Evolutionary conservation across 2,113 vertebrate species (phyloP), one percentile per base, ranked within the genome.

Genomic region (Scalopus aquaticus): DNA sequence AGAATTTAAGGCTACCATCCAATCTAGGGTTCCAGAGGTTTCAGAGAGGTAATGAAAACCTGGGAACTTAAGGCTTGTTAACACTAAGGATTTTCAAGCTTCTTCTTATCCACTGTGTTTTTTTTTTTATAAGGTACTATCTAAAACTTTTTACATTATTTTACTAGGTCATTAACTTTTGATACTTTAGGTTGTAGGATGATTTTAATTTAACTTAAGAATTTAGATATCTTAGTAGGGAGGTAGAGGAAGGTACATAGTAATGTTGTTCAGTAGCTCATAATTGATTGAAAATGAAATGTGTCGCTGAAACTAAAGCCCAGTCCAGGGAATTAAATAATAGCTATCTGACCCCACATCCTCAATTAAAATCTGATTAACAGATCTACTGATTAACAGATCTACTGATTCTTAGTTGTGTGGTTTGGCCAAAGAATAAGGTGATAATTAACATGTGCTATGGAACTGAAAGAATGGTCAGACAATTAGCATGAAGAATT

Each of bases 371-470:
- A 19, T 93, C 46, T 62, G 72, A 44, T 80, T 4, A 87, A 92
- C 44, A 96, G 73, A 87, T 70, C 51, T 80, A 56, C 35, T 77
- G 26, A 62, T 89, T 85, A n/a, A n/a, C 44, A 96, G 73, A 87
- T 70, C 51, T 80, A 56, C 35, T 77, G 26, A 62, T 89, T 85
- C 64, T 93, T 86, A 62, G 54, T 83, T 96, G 94, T 93, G 82
- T 78, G 56, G 8, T 70, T 93, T 90, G 49, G 16, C 76, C 37
- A 72, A 56, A 91, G 64, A 83, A 70, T 83, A 78, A 81, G 44
- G 44, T 96, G 35, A 84, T 94, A 76, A 94, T 93, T 97, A 83
- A 77, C 39, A 86, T 69, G 32, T 80, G 37, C 32, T 84, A 73
- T 93, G 90, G 89, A 83, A 84, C 19, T 44, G 42, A 70, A 95